Evolutionary conservation across 2,113 vertebrate genomes (phyloP).

Genomic region (Megaceryle maxima): DNA sequence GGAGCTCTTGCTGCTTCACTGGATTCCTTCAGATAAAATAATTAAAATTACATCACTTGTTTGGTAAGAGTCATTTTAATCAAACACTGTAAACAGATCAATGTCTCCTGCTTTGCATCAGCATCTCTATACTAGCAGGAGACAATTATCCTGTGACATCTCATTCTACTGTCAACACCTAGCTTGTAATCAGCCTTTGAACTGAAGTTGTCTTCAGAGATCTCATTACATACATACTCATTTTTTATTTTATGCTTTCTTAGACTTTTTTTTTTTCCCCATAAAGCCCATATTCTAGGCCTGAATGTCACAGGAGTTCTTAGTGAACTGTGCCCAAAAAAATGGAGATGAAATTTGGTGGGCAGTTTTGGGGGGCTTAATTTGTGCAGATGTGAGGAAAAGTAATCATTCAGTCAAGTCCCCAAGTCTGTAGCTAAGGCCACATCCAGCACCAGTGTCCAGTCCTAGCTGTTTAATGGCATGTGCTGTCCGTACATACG

Average conservation of each 20-base stretch:
- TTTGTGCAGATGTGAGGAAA: neutral
- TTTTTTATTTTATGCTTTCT: neutral
- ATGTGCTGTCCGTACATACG: neutral
- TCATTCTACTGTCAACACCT: neutral
- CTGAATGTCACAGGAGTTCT: neutral
- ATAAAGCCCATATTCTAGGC: neutral
- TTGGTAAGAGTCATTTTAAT: neutral
- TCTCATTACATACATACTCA: neutral
- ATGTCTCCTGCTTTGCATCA: neutral
- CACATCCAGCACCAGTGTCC: neutral
- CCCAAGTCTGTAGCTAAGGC: neutral
- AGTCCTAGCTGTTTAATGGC: neutral
- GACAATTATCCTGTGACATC: neutral
- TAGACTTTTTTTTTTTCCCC: neutral
- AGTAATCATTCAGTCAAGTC: neutral
- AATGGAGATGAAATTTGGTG: neutral
- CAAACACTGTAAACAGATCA: conserved; percentile 3
- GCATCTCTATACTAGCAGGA: conserved; percentile 14
- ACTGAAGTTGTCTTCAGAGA: neutral
- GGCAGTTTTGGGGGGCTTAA: neutral
- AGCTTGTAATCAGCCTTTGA: neutral
- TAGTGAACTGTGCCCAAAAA: neutral
- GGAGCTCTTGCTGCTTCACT: neutral
- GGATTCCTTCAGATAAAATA: neutral
- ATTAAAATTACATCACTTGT: neutral